Conservation (phyloP, 2,797 vertebrate genomes). For the Thaleichthys pacificus region DNA sequence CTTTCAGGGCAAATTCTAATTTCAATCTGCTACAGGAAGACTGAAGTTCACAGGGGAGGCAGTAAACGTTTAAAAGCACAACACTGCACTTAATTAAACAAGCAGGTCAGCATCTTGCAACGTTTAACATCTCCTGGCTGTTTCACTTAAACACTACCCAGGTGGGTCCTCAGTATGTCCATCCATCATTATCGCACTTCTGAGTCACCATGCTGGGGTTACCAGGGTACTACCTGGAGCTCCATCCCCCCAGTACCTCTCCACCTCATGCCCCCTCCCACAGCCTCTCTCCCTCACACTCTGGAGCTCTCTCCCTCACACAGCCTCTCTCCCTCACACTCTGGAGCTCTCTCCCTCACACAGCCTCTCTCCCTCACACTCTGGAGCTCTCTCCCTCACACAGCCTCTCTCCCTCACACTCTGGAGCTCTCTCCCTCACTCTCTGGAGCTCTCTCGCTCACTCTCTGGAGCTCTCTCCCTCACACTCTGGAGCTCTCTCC, state of each 20-base stretch:
- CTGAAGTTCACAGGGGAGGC: slow-evolving; percentile 54
- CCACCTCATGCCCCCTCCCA: background rate
- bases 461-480: background rate
- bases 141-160: slow-evolving; percentile 67
- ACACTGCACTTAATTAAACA: slow-evolving; percentile 73
- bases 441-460: background rate
- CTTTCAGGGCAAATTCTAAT: slow-evolving; percentile 52
- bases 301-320: background rate
- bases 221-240: slow-evolving; percentile 52
- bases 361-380: background rate
- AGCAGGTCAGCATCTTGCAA: slow-evolving; percentile 70
- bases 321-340: background rate
- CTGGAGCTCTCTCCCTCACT: background rate
- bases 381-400: background rate
- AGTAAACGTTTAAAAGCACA: slow-evolving; percentile 69
- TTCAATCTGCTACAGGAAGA: slow-evolving; percentile 58
- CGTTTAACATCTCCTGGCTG: slow-evolving; percentile 63
- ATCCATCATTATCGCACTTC: slow-evolving; percentile 66
- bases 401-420: background rate
- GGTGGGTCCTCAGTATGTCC: slow-evolving; percentile 63
- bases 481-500: no score
- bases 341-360: background rate
- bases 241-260: background rate
- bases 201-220: slow-evolving; percentile 64
- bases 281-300: background rate